Conservation (phyloP, 2,888 invertebrate species). For the Chrysomela aeneicollis region DNA sequence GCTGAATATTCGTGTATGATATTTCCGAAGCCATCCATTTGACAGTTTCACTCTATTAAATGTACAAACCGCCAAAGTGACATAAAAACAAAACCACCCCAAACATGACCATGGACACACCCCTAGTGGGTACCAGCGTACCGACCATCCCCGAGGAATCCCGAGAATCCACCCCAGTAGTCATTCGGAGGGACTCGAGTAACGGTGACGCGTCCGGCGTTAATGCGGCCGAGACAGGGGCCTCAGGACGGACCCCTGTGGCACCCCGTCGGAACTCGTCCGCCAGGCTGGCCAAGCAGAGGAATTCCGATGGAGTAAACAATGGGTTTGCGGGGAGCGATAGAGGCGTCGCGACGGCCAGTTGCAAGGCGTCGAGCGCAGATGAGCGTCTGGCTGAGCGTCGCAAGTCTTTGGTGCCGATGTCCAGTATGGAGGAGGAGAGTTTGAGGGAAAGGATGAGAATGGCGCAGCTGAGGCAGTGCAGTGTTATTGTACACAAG, state of each 20-base stretch:
- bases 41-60: not conserved
- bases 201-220: not conserved
- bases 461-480: constrained; percentile 69
- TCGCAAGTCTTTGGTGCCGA: constrained; percentile 56
- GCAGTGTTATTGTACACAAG: constrained; percentile 70
- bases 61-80: constrained; percentile 12
- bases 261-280: constrained; percentile 29
- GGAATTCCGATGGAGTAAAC: constrained; percentile 31
- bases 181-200: constrained; percentile 17
- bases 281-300: constrained; percentile 30
- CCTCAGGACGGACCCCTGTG: constrained; percentile 25
- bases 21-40: too few relatives aligned
- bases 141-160: constrained; percentile 22
- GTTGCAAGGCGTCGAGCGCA: constrained; percentile 38
- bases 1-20: too few relatives aligned
- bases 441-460: constrained; percentile 70
- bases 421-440: constrained; percentile 77
- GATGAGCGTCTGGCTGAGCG: constrained; percentile 50
- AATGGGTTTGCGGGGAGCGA: constrained; percentile 27
- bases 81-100: not conserved
- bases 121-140: constrained; percentile 27
- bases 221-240: not conserved
- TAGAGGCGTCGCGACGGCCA: constrained; percentile 42
- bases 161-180: constrained; percentile 15
- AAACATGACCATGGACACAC: constrained; percentile 33